Evolutionary conservation across 2,888 invertebrate species (phyloP).

Genomic region (Drosophila eohydei): DNA sequence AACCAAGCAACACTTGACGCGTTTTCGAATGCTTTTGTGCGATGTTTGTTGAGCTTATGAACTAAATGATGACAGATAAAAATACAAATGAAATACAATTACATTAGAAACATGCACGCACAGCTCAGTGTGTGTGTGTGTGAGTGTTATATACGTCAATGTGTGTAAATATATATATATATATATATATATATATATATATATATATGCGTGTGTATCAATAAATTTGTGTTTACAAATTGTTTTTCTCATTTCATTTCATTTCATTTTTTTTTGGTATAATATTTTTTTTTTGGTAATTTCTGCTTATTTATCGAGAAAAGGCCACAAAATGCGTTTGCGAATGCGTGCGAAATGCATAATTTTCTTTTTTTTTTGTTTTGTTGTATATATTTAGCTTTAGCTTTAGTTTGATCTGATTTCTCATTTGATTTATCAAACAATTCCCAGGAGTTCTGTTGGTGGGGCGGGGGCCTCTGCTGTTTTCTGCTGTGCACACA

Average conservation of each 20-base stretch:
- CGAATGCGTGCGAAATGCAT: slow-evolving; percentile 68
- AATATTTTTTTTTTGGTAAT: slow-evolving; percentile 27
- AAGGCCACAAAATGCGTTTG: slow-evolving; percentile 77
- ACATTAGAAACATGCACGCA: slow-evolving; percentile 11
- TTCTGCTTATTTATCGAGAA: slow-evolving; percentile 55
- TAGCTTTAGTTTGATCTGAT: slow-evolving; percentile 24
- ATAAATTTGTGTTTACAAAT: slow-evolving; percentile 24
- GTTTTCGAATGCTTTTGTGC: slow-evolving; percentile 34
- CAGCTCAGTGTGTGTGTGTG: slow-evolving; percentile 15
- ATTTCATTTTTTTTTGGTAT: slow-evolving; percentile 20
- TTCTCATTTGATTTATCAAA: slow-evolving; percentile 11
- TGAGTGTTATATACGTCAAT: slow-evolving; percentile 5
- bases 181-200: slow-evolving; percentile 14
- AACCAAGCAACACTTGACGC: background rate
- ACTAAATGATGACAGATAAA: slow-evolving; percentile 37
- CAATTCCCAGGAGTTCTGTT: background rate
- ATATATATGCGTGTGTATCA: slow-evolving; percentile 16
- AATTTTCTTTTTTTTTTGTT: slow-evolving; percentile 17
- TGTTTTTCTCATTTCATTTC: slow-evolving; percentile 6
- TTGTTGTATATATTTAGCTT: slow-evolving; percentile 10
- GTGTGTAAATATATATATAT: slow-evolving; percentile 18
- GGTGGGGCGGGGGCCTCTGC: slow-evolving; percentile 1
- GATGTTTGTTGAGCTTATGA: slow-evolving; percentile 31
- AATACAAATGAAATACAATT: slow-evolving; percentile 17
- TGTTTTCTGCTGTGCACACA: slow-evolving; percentile 30